phyloP scores from a whole-genome alignment of 2,113 vertebrate genomes.

The Sakesphorus luctuosus region DNA sequence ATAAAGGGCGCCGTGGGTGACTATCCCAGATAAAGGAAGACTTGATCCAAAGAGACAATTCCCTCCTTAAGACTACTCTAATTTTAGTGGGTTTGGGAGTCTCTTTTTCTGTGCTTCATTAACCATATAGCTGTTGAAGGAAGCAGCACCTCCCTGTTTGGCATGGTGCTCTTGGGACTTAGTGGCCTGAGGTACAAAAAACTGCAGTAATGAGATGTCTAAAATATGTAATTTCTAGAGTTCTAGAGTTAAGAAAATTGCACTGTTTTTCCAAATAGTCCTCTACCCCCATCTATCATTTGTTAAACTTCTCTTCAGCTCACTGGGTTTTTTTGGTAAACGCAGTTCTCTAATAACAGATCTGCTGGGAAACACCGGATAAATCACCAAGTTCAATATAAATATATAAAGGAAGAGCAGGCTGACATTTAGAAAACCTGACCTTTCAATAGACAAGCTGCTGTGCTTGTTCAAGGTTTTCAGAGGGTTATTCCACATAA shows the following conservation, averaged over 20 bases:
- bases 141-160: background rate
- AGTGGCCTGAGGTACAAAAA: background rate
- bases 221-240: background rate
- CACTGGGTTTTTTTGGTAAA: background rate
- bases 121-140: background rate
- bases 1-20: background rate
- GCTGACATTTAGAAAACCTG: constrained; percentile 43
- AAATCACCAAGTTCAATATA: background rate
- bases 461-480: background rate
- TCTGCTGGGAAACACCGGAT: background rate
- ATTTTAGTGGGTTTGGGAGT: background rate
- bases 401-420: background rate
- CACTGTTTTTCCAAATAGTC: background rate
- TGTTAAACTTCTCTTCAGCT: background rate
- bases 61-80: background rate
- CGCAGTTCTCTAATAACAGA: background rate
- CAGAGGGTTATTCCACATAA: background rate
- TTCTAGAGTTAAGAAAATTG: background rate
- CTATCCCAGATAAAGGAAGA: background rate
- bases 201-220: background rate
- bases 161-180: background rate
- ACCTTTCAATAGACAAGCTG: background rate
- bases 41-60: background rate
- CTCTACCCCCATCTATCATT: background rate
- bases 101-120: background rate